Conservation (phyloP, 1,140 invertebrate genomes). For the Drosophila murphyi region DNA sequence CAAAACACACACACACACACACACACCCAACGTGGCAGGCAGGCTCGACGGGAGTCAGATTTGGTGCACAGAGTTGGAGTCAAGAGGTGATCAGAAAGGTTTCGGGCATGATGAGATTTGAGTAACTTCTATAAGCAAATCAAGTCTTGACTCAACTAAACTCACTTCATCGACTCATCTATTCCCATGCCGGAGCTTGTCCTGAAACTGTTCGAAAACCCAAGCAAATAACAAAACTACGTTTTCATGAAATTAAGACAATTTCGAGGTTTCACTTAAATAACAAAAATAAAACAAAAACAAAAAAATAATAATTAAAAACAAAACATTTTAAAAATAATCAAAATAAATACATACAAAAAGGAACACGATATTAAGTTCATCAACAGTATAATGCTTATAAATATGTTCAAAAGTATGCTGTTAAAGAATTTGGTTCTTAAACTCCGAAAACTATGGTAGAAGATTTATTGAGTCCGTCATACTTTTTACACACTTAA, state of each 20-base stretch:
- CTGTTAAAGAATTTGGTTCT: conserved; percentile 30
- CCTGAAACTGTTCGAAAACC: conserved; percentile 42
- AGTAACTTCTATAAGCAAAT: background rate
- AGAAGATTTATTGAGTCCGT: no score
- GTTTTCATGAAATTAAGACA: conserved; percentile 81
- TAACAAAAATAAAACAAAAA: conserved; percentile 30
- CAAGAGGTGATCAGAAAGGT: conserved; percentile 23
- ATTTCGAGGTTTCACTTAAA: conserved; percentile 81
- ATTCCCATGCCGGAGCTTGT: background rate
- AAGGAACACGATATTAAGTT: conserved; percentile 2
- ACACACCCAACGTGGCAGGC: background rate
- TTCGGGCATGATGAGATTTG: conserved; percentile 14
- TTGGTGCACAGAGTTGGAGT: background rate
- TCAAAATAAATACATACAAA: conserved; percentile 28
- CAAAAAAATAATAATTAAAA: conserved; percentile 33
- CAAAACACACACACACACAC: conserved; percentile 11
- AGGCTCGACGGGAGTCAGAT: background rate
- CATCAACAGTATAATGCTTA: conserved; percentile 19
- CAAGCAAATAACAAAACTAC: conserved; percentile 48
- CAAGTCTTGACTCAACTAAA: conserved; percentile 20
- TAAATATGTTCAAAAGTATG: conserved; percentile 45
- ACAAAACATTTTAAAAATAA: conserved; percentile 25
- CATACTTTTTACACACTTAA: no score
- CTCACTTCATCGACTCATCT: background rate
- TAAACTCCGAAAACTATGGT: no score